These are phyloP conservation scores for Bostrychus sinensis DNA, from an alignment of 2,113 vertebrate genomes.

Conservation along the genomic window DNA sequence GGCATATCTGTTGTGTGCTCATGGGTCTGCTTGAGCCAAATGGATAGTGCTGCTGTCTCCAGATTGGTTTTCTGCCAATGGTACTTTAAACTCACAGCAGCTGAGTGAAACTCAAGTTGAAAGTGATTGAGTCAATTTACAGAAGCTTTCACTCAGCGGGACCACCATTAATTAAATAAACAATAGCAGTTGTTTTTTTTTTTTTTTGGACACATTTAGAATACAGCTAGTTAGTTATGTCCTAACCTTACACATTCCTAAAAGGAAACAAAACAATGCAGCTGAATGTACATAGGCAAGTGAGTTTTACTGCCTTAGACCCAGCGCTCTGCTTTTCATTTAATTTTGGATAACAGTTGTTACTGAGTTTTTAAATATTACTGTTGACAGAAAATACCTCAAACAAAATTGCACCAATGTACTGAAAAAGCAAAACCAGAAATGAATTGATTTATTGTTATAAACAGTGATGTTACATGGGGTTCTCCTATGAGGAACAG, in stretches of 20 bases:
- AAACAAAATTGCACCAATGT: not conserved
- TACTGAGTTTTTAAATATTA: not conserved
- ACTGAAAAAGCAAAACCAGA: conserved; percentile 62
- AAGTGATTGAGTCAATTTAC: conserved; percentile 4
- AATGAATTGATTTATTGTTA: conserved; percentile 75
- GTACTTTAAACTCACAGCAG: conserved; percentile 6
- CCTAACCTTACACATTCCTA: not conserved
- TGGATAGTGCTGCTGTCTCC: conserved; percentile 30
- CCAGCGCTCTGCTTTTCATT: not conserved
- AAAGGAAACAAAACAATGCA: not conserved
- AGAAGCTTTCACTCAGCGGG: not conserved
- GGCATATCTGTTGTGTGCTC: conserved; percentile 26
- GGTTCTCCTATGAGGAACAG: conserved; percentile 53
- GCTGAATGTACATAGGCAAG: not conserved
- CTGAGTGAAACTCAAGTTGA: conserved; percentile 18
- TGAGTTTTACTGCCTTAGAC: conserved; percentile 4
- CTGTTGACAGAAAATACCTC: not conserved
- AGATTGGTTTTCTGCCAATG: conserved; percentile 27
- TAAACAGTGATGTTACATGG: conserved; percentile 70
- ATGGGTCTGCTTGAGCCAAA: conserved; percentile 26
- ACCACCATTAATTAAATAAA: not conserved
- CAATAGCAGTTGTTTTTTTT: too few relatives aligned
- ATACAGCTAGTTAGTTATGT: not conserved
- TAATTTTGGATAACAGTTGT: not conserved
- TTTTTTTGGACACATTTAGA: not conserved